A percentile compares a stretch with the other conserved stretches of the same genome.
phyloP scores from a whole-genome alignment of 2,888 invertebrate species.

The Dinocampus coccinellae region DNA sequence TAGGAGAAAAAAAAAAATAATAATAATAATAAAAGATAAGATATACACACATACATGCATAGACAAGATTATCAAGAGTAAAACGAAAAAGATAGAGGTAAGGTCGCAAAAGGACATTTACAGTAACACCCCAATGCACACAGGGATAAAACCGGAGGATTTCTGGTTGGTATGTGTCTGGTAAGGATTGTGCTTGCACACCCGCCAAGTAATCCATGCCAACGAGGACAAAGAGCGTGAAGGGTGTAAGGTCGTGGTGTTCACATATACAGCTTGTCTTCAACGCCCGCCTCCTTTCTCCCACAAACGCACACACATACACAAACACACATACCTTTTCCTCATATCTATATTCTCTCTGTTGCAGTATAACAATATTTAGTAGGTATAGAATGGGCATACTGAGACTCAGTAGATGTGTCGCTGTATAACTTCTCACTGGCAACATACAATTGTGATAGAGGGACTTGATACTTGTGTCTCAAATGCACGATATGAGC shows the following conservation, averaged over 20 bases:
- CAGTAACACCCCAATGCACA: conserved; percentile 20
- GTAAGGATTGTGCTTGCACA: conserved; percentile 17
- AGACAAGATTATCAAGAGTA: background rate
- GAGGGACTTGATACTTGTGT: background rate
- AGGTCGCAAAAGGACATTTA: conserved; percentile 32
- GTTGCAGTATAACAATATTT: background rate
- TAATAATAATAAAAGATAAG: background rate
- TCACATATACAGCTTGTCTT: background rate
- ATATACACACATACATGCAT: too few species aligned
- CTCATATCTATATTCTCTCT: background rate
- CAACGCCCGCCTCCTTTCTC: background rate
- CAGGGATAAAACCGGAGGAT: conserved; percentile 10
- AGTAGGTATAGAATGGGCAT: background rate
- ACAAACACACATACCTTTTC: too few species aligned
- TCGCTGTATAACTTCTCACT: conserved; percentile 1
- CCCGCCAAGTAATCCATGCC: conserved; percentile 18
- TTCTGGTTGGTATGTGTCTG: conserved; percentile 9
- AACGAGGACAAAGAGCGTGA: conserved; percentile 18
- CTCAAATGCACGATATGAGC: background rate
- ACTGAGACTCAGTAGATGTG: background rate
- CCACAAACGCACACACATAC: too few species aligned
- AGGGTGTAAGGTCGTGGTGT: conserved; percentile 1
- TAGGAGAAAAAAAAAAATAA: conserved; percentile 19
- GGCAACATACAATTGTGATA: conserved; percentile 1
- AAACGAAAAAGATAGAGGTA: background rate